Percentiles rank a stretch among this genome's conserved stretches.
Conservation (phyloP, 2,888 invertebrate species). For the Ctena decussata region DNA sequence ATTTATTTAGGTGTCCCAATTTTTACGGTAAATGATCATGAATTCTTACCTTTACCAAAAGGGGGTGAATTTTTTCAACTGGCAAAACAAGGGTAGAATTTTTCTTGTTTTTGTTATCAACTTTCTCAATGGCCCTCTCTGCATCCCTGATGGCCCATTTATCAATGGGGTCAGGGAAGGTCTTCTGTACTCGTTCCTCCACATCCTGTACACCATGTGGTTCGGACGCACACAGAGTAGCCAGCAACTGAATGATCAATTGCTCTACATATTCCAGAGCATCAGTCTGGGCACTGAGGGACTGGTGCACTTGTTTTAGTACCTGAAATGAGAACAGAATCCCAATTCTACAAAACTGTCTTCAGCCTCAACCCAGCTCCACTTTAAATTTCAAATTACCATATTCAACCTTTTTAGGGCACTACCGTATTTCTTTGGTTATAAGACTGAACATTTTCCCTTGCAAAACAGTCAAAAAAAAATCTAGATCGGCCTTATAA, state of each 20-base stretch:
- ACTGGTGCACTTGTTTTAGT: slow-evolving; percentile 90
- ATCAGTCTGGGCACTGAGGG: slow-evolving; percentile 91
- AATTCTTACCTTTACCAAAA: slow-evolving; percentile 90
- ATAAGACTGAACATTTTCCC: no score
- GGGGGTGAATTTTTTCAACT: slow-evolving; percentile 95
- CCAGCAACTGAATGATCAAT: slow-evolving; percentile 94
- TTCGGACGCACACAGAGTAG: slow-evolving; percentile 92
- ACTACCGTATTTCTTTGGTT: no score
- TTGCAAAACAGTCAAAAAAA: no score
- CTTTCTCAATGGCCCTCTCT: slow-evolving; percentile 92
- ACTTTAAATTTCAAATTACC: no score
- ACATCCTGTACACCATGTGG: slow-evolving; percentile 90
- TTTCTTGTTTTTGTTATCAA: slow-evolving; percentile 89
- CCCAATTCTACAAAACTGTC: not conserved
- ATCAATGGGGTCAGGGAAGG: slow-evolving; percentile 98
- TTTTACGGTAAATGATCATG: no score
- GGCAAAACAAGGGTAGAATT: slow-evolving; percentile 92
- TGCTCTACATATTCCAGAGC: slow-evolving; percentile 97
- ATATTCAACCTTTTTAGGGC: no score
- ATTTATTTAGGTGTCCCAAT: no score
- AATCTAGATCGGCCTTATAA: no score
- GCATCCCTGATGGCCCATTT: slow-evolving; percentile 97
- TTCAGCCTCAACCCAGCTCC: no score
- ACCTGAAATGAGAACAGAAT: slow-evolving; percentile 89
- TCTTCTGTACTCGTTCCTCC: slow-evolving; percentile 96